A percentile compares a stretch with the other conserved stretches of the same genome.
phyloP scores from a whole-genome alignment of 2,113 vertebrate genomes.

The Toxotes chatareus region DNA sequence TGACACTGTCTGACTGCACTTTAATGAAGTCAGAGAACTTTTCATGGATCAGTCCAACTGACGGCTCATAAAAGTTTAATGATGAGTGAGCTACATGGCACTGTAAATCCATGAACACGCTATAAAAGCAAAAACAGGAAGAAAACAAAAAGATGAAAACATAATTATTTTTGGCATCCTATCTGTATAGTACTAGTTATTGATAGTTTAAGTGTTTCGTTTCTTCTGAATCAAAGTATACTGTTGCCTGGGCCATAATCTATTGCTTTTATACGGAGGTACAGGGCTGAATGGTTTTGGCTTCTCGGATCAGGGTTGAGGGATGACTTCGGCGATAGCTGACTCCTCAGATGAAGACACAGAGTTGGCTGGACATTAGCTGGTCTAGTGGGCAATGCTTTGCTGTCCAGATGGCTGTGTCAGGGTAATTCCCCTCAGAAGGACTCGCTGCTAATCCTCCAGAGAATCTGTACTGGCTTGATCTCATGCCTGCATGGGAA shows the following conservation, averaged over 20 bases:
- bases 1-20: neutral
- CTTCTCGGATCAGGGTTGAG: neutral
- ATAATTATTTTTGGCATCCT: too few relatives aligned
- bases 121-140: neutral
- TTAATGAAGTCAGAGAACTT: neutral
- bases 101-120: neutral
- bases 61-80: neutral
- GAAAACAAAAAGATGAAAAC: too few relatives aligned
- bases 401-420: constrained; percentile 74
- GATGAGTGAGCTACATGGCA: neutral
- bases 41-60: neutral
- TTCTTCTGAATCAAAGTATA: neutral
- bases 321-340: constrained; percentile 3
- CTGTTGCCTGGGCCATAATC: too few relatives aligned
- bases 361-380: constrained; percentile 12
- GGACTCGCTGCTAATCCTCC: constrained; percentile 70
- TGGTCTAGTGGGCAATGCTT: constrained; percentile 42
- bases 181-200: neutral
- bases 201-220: neutral
- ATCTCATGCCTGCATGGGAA: constrained; percentile 62
- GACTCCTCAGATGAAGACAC: neutral
- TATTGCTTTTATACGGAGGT: neutral
- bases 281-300: neutral
- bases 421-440: constrained; percentile 74
- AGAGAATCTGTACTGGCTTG: constrained; percentile 70